Percentiles rank a stretch among this genome's conserved stretches.
phyloP scores from a whole-genome alignment of 2,113 vertebrate species.

The Psittacula cyanocephala region DNA sequence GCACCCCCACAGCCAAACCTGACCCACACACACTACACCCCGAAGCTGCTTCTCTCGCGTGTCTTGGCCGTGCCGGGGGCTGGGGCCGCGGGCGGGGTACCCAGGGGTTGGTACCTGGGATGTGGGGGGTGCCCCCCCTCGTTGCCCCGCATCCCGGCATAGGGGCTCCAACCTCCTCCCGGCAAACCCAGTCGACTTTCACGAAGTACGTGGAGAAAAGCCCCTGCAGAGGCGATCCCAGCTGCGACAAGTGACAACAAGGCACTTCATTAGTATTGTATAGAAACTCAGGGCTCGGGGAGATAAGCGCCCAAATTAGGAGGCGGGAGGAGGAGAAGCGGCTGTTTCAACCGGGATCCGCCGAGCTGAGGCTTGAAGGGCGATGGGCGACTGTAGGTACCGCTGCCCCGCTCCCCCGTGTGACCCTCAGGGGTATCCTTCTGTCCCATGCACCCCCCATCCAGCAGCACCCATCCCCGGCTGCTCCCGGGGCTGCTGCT shows the following conservation, averaged over 20 bases:
- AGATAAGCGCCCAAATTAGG: slow-evolving; percentile 22
- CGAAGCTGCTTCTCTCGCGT: neutral
- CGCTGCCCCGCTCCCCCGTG: neutral
- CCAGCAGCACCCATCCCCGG: neutral
- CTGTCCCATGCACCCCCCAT: neutral
- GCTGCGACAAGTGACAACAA: neutral
- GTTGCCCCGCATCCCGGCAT: neutral
- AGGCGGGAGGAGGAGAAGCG: neutral
- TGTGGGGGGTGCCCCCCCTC: neutral
- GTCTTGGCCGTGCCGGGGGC: neutral
- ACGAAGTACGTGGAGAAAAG: neutral
- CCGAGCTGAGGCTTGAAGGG: neutral
- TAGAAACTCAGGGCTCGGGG: neutral
- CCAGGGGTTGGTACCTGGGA: neutral
- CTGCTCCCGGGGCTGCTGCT: neutral
- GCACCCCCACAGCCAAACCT: neutral
- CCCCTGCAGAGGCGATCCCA: neutral
- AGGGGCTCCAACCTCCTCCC: neutral
- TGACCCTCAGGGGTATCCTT: neutral
- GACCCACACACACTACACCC: neutral
- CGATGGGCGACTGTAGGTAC: neutral
- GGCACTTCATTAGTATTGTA: slow-evolving; percentile 22
- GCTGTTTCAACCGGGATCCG: neutral
- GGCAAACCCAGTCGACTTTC: neutral
- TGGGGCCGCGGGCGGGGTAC: neutral